phyloP scores from a whole-genome alignment of 1,140 invertebrate species.

The Drosophila nigromelanica region DNA sequence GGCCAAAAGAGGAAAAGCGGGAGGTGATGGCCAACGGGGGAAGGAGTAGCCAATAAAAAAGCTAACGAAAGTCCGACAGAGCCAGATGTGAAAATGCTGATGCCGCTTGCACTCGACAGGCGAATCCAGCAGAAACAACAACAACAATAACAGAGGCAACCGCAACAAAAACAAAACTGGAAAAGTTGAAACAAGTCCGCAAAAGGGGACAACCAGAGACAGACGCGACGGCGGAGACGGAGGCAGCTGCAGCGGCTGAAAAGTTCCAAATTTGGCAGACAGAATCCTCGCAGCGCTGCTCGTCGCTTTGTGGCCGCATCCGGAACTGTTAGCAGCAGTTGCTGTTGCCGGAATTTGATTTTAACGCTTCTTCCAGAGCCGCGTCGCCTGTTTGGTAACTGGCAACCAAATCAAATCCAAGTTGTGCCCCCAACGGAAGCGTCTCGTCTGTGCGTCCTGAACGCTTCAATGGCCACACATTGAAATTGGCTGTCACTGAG shows the following conservation, averaged over 20 bases:
- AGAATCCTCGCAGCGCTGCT: slow-evolving; percentile 19
- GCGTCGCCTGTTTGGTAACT: slow-evolving; percentile 33
- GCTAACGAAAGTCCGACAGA: slow-evolving; percentile 47
- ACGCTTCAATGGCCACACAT: slow-evolving; percentile 53
- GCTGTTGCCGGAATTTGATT: slow-evolving; percentile 64
- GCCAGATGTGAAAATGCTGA: slow-evolving; percentile 60
- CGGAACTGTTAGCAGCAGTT: slow-evolving; percentile 67
- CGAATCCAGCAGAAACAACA: slow-evolving; percentile 42
- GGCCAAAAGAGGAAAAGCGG: slow-evolving; percentile 10
- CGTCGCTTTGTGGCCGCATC: slow-evolving; percentile 30
- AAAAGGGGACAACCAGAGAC: slow-evolving; percentile 1
- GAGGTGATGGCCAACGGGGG: background rate
- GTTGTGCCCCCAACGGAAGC: slow-evolving; percentile 32
- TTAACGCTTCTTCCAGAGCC: slow-evolving; percentile 53
- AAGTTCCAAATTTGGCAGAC: slow-evolving; percentile 70
- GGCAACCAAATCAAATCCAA: slow-evolving; percentile 36
- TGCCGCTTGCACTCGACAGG: slow-evolving; percentile 48
- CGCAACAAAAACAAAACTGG: slow-evolving; percentile 69
- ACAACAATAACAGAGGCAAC: slow-evolving; percentile 42
- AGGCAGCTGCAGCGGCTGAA: slow-evolving; percentile 35
- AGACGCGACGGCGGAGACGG: slow-evolving; percentile 12
- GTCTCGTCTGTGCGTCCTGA: slow-evolving; percentile 8
- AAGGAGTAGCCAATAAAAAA: slow-evolving; percentile 65
- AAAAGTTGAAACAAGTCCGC: slow-evolving; percentile 55
- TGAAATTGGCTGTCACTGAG: slow-evolving; percentile 57